Evolutionary conservation across 2,797 vertebrate species (phyloP).

Genomic region (Brachymystax lenok): DNA sequence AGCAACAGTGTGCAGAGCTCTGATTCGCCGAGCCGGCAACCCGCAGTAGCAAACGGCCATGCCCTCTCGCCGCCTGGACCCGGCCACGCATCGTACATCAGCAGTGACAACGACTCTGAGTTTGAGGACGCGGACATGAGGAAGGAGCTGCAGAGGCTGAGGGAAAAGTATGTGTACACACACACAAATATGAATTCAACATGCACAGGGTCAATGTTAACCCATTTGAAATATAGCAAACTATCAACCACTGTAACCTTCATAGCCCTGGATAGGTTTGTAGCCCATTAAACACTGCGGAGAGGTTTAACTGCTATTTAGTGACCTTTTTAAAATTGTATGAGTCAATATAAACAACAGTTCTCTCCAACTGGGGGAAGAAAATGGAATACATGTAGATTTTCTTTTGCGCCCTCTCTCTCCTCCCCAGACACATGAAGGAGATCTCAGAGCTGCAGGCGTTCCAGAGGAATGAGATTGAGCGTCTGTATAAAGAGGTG

Average conservation of each 20-base stretch:
- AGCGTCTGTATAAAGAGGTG: conserved; percentile 86
- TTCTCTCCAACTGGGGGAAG: neutral
- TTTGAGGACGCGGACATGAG: conserved; percentile 95
- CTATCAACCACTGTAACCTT: neutral
- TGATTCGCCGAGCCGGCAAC: conserved; percentile 77
- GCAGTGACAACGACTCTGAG: conserved; percentile 98
- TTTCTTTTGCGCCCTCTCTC: conserved; percentile 15
- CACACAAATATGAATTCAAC: neutral
- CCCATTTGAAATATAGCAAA: neutral
- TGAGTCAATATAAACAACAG: conserved; percentile 3
- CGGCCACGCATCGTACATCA: conserved; percentile 85
- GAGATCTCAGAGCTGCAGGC: conserved; percentile 96
- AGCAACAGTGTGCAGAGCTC: conserved; percentile 80
- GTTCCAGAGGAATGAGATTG: conserved; percentile 93
- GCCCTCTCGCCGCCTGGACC: conserved; percentile 63
- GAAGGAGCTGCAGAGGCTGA: conserved; percentile 90
- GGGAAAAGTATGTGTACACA: conserved; percentile 87
- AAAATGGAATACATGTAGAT: conserved; percentile 4
- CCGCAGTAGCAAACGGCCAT: conserved; percentile 70
- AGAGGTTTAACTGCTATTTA: neutral
- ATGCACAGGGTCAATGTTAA: neutral
- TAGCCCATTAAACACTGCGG: neutral
- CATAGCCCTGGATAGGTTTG: neutral
- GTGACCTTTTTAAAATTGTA: conserved; percentile 2
- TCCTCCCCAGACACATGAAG: conserved; percentile 87